Percentiles rank a stretch among this genome's conserved stretches.
Evolutionary conservation across 2,888 invertebrate genomes (phyloP).

Genomic region (Latrodectus hesperus): DNA sequence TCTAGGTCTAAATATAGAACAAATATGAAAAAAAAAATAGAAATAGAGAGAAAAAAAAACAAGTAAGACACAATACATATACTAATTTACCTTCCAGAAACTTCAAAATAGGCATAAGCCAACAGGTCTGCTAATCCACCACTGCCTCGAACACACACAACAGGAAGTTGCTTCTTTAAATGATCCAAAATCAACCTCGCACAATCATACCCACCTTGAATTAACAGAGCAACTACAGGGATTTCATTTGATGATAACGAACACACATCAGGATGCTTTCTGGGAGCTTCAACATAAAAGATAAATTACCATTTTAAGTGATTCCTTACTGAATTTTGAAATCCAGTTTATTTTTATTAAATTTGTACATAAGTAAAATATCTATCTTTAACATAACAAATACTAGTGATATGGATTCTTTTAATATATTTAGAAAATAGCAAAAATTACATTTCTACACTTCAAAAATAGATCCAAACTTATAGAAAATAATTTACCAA

Average conservation of each 20-base stretch:
- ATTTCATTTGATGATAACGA: constrained; percentile 70
- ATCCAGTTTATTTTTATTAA: no score
- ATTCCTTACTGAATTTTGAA: background rate
- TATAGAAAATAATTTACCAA: no score
- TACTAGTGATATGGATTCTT: no score
- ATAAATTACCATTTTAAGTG: background rate
- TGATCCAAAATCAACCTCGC: constrained; percentile 74
- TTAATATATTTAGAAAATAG: no score
- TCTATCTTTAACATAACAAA: no score
- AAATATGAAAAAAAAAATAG: background rate
- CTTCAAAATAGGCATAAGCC: constrained; percentile 74
- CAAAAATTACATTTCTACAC: no score
- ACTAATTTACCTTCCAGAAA: constrained; percentile 72
- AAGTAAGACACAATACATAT: background rate
- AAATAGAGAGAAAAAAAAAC: background rate
- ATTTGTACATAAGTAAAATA: no score
- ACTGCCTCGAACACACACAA: constrained; percentile 75
- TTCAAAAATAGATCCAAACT: no score
- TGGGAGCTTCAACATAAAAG: constrained; percentile 31
- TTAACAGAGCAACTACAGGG: constrained; percentile 75
- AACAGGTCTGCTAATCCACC: constrained; percentile 75
- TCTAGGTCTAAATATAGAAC: constrained; percentile 36
- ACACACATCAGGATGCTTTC: constrained; percentile 54
- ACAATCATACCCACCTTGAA: constrained; percentile 74
- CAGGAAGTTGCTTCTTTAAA: constrained; percentile 74